These are phyloP conservation scores for Drosophila cognata DNA, from an alignment of 2,888 invertebrate species.

Conservation along the genomic window DNA sequence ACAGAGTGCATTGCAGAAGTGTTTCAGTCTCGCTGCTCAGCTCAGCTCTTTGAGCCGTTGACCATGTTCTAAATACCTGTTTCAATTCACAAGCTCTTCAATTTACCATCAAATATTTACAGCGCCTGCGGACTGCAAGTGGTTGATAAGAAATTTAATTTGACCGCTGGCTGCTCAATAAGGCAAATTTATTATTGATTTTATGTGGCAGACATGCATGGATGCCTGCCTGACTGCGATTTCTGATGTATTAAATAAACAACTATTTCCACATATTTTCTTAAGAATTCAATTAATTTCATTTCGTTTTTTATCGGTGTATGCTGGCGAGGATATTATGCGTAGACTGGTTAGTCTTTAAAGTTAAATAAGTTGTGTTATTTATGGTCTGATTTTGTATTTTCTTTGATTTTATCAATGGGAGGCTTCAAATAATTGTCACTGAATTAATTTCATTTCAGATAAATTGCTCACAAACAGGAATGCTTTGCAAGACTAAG, in stretches of 20 bases:
- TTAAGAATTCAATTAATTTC: not conserved
- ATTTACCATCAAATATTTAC: slow-evolving; percentile 42
- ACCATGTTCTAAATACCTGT: slow-evolving; percentile 51
- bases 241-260: not conserved
- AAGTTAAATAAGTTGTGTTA: not conserved
- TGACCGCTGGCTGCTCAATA: not conserved
- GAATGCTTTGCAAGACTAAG: too few relatives aligned
- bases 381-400: not conserved
- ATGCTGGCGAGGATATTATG: not conserved
- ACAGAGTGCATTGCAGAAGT: slow-evolving; percentile 18
- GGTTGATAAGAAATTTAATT: slow-evolving; percentile 45
- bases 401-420: not conserved
- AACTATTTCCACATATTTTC: not conserved
- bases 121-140: slow-evolving; percentile 25
- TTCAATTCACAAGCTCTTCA: slow-evolving; percentile 43
- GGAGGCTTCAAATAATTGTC: not conserved
- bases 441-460: not conserved
- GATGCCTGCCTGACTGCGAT: not conserved
- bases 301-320: not conserved
- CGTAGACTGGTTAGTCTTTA: not conserved
- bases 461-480: not conserved
- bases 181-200: not conserved
- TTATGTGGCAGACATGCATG: not conserved
- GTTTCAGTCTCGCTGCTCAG: slow-evolving; percentile 8
- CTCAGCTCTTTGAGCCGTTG: slow-evolving; percentile 2